These are phyloP conservation scores for Drosophila anomelani DNA, from an alignment of 2,888 invertebrate species.

Conservation along the genomic window DNA sequence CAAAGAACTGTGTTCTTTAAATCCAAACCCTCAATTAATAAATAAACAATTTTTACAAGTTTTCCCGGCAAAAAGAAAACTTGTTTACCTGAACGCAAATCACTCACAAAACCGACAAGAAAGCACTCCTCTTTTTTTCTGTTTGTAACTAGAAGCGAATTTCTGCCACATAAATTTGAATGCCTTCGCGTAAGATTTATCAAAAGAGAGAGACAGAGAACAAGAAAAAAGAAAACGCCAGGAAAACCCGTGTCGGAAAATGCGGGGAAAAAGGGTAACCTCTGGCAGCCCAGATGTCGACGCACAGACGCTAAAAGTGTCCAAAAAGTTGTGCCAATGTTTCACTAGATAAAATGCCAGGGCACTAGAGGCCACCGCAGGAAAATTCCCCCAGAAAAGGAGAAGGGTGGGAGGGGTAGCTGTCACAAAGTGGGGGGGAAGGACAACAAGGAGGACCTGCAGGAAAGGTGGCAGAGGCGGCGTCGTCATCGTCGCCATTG, in stretches of 20 bases:
- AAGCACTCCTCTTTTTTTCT: neutral
- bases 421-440: neutral
- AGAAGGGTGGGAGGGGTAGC: neutral
- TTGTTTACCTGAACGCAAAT: conserved; percentile 29
- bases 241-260: conserved; percentile 26
- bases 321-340: conserved; percentile 65
- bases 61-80: conserved; percentile 6
- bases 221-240: neutral
- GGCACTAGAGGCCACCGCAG: conserved; percentile 52
- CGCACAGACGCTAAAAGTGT: conserved; percentile 45
- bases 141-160: neutral
- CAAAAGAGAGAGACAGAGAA: neutral
- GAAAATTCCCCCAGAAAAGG: neutral
- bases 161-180: conserved; percentile 33
- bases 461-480: conserved; percentile 8
- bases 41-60: neutral
- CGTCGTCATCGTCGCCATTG: conserved; percentile 12
- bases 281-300: conserved; percentile 40
- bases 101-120: conserved; percentile 12
- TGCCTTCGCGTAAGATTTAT: conserved; percentile 32
- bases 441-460: neutral
- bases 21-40: neutral
- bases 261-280: conserved; percentile 1
- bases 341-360: conserved; percentile 70
- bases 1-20: neutral